These are phyloP conservation scores for Leptodactylus fuscus DNA, from an alignment of 2,113 vertebrate species.

Conservation along the genomic window DNA sequence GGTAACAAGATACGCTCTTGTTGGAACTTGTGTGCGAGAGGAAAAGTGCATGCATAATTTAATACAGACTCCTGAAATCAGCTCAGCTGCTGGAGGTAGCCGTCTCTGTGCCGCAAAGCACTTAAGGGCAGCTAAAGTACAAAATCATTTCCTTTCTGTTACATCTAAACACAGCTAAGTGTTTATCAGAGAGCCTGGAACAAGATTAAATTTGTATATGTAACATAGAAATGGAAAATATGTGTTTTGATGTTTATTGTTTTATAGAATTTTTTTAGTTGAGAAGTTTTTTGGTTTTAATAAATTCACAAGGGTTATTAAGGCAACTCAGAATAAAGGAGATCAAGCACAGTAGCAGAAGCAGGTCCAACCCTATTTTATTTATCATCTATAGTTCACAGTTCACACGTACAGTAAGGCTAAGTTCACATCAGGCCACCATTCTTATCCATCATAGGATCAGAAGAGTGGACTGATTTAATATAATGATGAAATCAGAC, in stretches of 20 bases:
- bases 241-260: not conserved
- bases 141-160: conserved; percentile 43
- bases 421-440: no score
- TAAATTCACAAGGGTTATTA: not conserved
- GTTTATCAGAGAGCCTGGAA: conserved; percentile 1
- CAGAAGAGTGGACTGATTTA: no score
- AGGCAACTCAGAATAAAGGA: not conserved
- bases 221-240: not conserved
- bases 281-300: not conserved
- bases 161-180: conserved; percentile 36
- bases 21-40: conserved; percentile 52
- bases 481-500: no score
- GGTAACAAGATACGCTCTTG: conserved; percentile 53
- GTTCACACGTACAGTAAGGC: no score
- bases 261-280: not conserved
- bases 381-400: no score
- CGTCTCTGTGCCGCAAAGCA: conserved; percentile 39
- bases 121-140: conserved; percentile 42
- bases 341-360: not conserved
- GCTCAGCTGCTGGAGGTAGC: conserved; percentile 52
- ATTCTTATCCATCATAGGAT: no score
- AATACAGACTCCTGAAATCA: conserved; percentile 57
- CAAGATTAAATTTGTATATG: conserved; percentile 15
- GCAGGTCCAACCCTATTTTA: not conserved
- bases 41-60: conserved; percentile 56